A percentile compares a stretch with the other conserved stretches of the same genome.
Evolutionary conservation across 2,888 invertebrate species (phyloP).

Genomic region (Athrips mouffetella): DNA sequence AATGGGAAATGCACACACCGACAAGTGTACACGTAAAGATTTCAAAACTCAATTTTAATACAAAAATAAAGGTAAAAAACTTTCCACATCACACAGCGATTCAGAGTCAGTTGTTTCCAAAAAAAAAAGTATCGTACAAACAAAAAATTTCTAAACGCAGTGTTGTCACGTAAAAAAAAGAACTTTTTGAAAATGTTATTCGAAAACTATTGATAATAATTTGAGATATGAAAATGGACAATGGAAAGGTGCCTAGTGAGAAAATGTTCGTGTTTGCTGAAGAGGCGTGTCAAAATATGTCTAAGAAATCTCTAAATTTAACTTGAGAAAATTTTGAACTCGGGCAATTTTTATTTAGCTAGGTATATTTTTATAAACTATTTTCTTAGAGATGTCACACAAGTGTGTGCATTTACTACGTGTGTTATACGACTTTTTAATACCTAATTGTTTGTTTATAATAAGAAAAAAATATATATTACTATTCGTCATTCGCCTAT

Average conservation of each 20-base stretch:
- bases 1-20: constrained; percentile 49
- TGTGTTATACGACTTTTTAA: constrained; percentile 21
- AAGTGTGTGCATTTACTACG: constrained; percentile 35
- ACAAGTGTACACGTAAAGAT: constrained; percentile 29
- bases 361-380: constrained; percentile 45
- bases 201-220: constrained; percentile 21
- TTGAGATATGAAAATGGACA: constrained; percentile 24
- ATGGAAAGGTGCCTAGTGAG: constrained; percentile 43
- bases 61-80: constrained; percentile 21
- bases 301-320: constrained; percentile 35
- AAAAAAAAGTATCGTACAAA: constrained; percentile 31
- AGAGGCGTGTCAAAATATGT: constrained; percentile 52
- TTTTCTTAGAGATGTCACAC: constrained; percentile 38
- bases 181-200: constrained; percentile 34
- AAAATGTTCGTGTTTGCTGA: constrained; percentile 41
- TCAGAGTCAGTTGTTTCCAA: constrained; percentile 23
- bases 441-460: not conserved
- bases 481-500: constrained; percentile 45
- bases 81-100: constrained; percentile 25
- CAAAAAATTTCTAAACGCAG: constrained; percentile 34
- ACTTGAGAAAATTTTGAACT: constrained; percentile 41
- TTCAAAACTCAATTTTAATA: constrained; percentile 23
- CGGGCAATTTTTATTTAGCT: constrained; percentile 41
- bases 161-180: constrained; percentile 46
- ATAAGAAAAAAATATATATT: constrained; percentile 49